Evolutionary conservation across 2,888 invertebrate species (phyloP), one percentile per base, ranked within the genome.

Genomic region (Mythimna albipuncta): DNA sequence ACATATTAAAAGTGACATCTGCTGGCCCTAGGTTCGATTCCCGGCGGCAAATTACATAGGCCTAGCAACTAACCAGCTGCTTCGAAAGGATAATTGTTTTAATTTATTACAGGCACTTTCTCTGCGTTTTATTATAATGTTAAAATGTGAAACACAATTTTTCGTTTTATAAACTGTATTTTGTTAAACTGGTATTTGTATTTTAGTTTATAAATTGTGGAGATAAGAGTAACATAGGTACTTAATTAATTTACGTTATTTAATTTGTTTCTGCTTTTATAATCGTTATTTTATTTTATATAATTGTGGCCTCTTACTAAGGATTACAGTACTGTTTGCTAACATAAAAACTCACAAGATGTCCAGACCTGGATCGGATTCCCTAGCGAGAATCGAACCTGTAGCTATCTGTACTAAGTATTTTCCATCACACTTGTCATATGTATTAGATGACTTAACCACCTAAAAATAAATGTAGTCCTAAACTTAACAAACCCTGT

Each of bases 1-100:
- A 66, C 73, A 73, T 71, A 72, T 68, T 69, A 57, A 55, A 66
- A 13, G 26, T 13, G 71, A 70, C 85, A 85, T 85, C 83, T 84
- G 83, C 82, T 72, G 59, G 64, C 55, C 61, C 76, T 77, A 68
- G 77, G 84, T 85, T 84, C 80, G 82, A 75, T 72, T 79, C 85
- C 83, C 80, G 62, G 70, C 79, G 79, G 83, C 85, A 71, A 85
- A 80, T 70, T 77, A 70, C 69, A 70, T 82, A 76, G 81, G 79
- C 75, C 71, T 69, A 77, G 65, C 82, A 76, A 70, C 72, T 50
- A 66, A 32, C 72, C 86, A 83, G 79, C 79, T 85, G 86, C 79
- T 54, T 32, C 41, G 6, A 62, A 75, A 58, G 71, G 50, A 57
- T 81, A 76, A 82, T 84, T 76, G 71, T 75, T 58, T 63, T 69